phyloP scores from a whole-genome alignment of 2,797 vertebrate genomes.

The Hippopotamyrus pictus region DNA sequence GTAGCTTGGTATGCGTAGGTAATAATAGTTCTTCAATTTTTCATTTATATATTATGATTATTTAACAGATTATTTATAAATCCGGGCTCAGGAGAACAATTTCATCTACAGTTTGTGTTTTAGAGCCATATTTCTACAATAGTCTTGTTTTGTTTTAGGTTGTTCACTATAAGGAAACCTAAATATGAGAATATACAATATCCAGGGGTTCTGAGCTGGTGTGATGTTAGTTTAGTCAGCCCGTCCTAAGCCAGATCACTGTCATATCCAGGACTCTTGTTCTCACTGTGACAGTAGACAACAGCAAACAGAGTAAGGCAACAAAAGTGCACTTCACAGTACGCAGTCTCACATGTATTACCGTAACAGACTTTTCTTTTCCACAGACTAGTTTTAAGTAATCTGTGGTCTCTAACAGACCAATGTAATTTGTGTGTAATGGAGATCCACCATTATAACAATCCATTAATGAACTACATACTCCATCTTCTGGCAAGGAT shows the following conservation, averaged over 20 bases:
- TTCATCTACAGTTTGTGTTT: not conserved
- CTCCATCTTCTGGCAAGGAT: constrained; percentile 46
- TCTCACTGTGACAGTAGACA: not conserved
- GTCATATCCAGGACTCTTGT: not conserved
- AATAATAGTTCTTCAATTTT: not conserved
- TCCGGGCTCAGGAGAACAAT: not conserved
- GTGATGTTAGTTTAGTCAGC: not conserved
- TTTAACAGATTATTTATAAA: not conserved
- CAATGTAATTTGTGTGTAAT: not conserved
- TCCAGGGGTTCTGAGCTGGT: not conserved
- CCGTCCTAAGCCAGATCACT: not conserved
- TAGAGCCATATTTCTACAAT: not conserved
- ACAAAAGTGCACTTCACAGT: not conserved
- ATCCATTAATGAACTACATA: constrained; percentile 25
- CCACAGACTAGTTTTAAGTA: not conserved
- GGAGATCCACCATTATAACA: not conserved
- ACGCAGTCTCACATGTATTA: not conserved
- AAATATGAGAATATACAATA: not conserved
- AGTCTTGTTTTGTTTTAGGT: not conserved
- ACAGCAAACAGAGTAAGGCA: not conserved
- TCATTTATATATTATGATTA: not conserved
- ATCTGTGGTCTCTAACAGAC: not conserved
- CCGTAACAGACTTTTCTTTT: not conserved
- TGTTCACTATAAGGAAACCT: not conserved
- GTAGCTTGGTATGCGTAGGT: not conserved